A percentile compares a stretch with the other conserved stretches of the same genome.
Conservation (phyloP, 1,140 invertebrate species). For the Batillaria attramentaria region DNA sequence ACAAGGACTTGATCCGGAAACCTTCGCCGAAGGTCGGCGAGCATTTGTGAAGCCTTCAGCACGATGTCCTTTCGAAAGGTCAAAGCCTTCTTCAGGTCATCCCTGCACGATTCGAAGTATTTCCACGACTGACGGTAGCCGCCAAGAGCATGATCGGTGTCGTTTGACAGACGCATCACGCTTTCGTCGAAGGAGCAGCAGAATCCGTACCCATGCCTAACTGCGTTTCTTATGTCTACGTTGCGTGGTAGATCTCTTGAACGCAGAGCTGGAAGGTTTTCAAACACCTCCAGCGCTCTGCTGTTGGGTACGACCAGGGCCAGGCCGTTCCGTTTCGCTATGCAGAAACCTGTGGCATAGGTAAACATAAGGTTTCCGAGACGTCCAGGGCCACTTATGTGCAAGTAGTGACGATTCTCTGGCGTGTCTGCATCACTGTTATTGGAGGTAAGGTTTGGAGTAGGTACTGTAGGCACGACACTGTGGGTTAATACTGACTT, state of each 20-base stretch:
- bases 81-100: slow-evolving; percentile 19
- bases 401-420: too few species aligned
- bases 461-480: too few species aligned
- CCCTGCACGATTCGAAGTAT: slow-evolving; percentile 39
- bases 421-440: too few species aligned
- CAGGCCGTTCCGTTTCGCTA: slow-evolving; percentile 37
- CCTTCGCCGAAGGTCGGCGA: not conserved
- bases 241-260: not conserved
- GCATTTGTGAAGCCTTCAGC: slow-evolving; percentile 4
- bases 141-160: slow-evolving; percentile 5
- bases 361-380: slow-evolving; percentile 53
- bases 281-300: not conserved
- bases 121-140: slow-evolving; percentile 46
- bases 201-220: not conserved
- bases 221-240: too few species aligned
- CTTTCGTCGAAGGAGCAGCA: slow-evolving; percentile 9
- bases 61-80: slow-evolving; percentile 31
- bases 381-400: too few species aligned
- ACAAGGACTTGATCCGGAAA: slow-evolving; percentile 18
- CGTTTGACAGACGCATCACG: not conserved
- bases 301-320: slow-evolving; percentile 12
- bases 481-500: too few species aligned
- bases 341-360: slow-evolving; percentile 46
- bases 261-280: not conserved
- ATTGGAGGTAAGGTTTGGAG: too few species aligned